phyloP scores from a whole-genome alignment of 1,140 invertebrate genomes.

The Sarcophaga bullata region DNA sequence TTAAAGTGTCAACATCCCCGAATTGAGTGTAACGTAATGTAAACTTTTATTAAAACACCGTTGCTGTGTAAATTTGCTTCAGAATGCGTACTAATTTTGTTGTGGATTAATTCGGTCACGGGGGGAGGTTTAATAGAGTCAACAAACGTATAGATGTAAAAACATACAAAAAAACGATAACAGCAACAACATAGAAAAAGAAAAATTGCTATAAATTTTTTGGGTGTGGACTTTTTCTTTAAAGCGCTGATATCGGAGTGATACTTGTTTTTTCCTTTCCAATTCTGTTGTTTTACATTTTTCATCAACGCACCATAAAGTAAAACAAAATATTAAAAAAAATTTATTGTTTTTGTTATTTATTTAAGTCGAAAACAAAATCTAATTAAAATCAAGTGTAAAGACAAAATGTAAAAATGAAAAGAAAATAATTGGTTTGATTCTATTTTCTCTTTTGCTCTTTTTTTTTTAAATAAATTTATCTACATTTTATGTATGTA shows the following conservation, averaged over 20 bases:
- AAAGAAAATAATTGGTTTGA: too few species aligned
- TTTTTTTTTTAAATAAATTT: conserved; percentile 26
- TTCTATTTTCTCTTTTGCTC: too few species aligned
- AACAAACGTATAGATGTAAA: background rate
- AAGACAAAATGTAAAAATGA: background rate
- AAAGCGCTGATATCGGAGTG: background rate
- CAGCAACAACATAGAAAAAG: background rate
- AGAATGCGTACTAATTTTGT: conserved; percentile 1
- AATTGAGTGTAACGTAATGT: background rate
- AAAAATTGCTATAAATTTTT: conserved; percentile 26
- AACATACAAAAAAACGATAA: conserved; percentile 19
- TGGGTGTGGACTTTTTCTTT: conserved; percentile 36
- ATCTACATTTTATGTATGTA: conserved; percentile 18
- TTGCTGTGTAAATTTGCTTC: background rate
- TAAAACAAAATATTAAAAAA: background rate
- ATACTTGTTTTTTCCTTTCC: too few species aligned
- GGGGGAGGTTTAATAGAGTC: background rate
- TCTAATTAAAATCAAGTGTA: background rate
- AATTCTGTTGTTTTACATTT: background rate
- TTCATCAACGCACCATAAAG: background rate
- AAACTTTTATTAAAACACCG: background rate
- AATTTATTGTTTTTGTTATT: background rate
- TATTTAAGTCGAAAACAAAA: background rate
- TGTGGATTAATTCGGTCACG: background rate
- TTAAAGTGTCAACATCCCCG: conserved; percentile 27